Evolutionary conservation across 1,140 invertebrate genomes (phyloP).

Genomic region (Nephila pilipes): DNA sequence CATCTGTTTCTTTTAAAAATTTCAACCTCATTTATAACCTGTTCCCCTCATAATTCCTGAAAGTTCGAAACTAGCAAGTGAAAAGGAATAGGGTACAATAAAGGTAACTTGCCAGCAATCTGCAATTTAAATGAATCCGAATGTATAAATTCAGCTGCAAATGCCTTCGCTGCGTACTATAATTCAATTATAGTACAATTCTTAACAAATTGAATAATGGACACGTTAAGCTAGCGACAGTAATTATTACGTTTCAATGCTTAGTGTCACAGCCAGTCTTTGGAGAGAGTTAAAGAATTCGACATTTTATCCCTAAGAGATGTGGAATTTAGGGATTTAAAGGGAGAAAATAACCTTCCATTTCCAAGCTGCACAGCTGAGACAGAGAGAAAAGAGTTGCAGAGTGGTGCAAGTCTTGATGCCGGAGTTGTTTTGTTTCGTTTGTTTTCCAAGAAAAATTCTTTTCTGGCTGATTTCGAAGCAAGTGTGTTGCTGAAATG

Average conservation of each 20-base stretch:
- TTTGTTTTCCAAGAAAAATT: not conserved
- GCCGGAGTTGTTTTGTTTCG: not conserved
- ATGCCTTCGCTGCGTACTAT: not conserved
- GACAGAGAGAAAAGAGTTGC: not conserved
- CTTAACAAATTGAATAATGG: conserved; percentile 40
- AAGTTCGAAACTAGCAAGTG: not conserved
- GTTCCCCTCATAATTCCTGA: not conserved
- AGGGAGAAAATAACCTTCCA: conserved; percentile 20
- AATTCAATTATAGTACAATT: conserved; percentile 36
- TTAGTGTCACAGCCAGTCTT: not conserved
- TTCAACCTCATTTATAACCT: not conserved
- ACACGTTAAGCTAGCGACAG: not conserved
- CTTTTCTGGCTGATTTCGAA: not conserved
- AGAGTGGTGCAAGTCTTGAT: not conserved
- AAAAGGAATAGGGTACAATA: not conserved
- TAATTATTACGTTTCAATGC: conserved; percentile 37
- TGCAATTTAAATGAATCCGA: conserved; percentile 15
- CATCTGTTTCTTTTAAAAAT: not conserved
- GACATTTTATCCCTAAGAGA: not conserved
- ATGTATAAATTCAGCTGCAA: not conserved
- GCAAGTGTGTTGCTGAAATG: not conserved
- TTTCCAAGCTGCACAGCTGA: not conserved
- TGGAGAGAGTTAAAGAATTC: not conserved
- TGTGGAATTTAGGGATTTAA: conserved; percentile 19
- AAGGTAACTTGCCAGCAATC: not conserved